These are phyloP conservation scores for Lepidurus arcticus DNA, from an alignment of 1,140 invertebrate species.

Conservation along the genomic window DNA sequence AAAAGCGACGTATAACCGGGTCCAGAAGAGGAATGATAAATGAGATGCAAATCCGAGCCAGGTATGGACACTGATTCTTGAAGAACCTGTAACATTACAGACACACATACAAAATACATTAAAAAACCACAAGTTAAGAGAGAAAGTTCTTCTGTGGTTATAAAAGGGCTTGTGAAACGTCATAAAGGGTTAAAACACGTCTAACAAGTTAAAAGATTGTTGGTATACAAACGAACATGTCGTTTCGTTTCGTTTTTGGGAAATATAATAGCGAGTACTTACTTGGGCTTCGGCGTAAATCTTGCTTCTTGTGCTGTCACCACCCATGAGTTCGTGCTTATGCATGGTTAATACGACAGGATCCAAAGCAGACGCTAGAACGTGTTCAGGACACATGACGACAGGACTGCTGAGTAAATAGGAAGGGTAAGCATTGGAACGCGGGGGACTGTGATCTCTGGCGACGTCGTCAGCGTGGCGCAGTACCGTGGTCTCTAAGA, in stretches of 20 bases:
- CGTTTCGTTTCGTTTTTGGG: neutral
- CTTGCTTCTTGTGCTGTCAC: conserved; percentile 11
- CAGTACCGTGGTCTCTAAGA: conserved; percentile 76
- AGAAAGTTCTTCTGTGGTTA: too few relatives aligned
- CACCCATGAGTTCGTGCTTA: conserved; percentile 13
- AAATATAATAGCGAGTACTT: neutral
- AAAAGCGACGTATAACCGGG: conserved; percentile 88
- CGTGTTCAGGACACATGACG: conserved; percentile 23
- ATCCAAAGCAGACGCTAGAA: neutral
- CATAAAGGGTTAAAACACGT: too few relatives aligned
- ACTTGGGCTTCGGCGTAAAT: conserved; percentile 8
- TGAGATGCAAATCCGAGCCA: conserved; percentile 80
- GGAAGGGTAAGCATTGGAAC: conserved; percentile 23
- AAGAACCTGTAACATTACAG: conserved; percentile 61
- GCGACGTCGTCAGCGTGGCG: conserved; percentile 59
- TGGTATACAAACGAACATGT: too few relatives aligned
- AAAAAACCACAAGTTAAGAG: neutral
- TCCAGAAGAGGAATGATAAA: conserved; percentile 87
- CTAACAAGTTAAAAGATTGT: too few relatives aligned
- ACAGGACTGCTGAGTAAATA: conserved; percentile 25
- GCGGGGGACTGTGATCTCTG: conserved; percentile 27
- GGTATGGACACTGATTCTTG: conserved; percentile 91
- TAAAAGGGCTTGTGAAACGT: too few relatives aligned
- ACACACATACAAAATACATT: neutral
- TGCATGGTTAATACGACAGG: conserved; percentile 18